Evolutionary conservation across 2,888 invertebrate genomes (phyloP).

Genomic region (Ommatoiulus sabulosus): DNA sequence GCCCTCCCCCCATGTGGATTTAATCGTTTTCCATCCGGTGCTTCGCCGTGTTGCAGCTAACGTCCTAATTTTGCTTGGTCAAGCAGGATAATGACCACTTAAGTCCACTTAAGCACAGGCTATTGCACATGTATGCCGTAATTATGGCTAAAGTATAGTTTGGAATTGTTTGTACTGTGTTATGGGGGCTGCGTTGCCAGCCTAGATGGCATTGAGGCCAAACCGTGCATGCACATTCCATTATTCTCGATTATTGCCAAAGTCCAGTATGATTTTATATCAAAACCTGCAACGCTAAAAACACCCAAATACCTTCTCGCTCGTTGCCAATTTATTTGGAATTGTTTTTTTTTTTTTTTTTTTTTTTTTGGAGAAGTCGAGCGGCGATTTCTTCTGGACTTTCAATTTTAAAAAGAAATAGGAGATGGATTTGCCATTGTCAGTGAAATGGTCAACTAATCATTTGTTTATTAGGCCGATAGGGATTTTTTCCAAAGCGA

Average conservation of each 20-base stretch:
- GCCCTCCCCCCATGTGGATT: constrained; percentile 15
- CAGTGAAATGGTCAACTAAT: too few species aligned
- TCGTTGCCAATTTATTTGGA: not conserved
- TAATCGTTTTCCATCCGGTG: constrained; percentile 41
- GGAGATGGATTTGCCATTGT: too few species aligned
- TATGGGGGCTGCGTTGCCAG: not conserved
- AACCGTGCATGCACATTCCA: not conserved
- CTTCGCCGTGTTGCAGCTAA: not conserved
- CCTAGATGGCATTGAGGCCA: not conserved
- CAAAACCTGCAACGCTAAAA: not conserved
- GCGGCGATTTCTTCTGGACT: too few species aligned
- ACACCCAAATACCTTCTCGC: not conserved
- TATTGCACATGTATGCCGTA: constrained; percentile 39
- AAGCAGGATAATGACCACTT: constrained; percentile 50
- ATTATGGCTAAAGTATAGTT: constrained; percentile 2
- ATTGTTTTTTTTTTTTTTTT: not conserved
- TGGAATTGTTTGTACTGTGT: constrained; percentile 1
- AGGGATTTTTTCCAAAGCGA: too few species aligned
- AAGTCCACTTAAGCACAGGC: constrained; percentile 45
- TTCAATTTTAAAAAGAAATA: too few species aligned
- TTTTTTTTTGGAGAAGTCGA: too few species aligned
- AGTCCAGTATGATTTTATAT: not conserved
- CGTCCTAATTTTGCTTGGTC: constrained; percentile 49
- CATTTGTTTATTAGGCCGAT: too few species aligned
- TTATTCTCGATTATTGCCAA: not conserved